Conservation (phyloP, 2,113 vertebrate genomes). For the Pseudorhombus dupliciocellatus region DNA sequence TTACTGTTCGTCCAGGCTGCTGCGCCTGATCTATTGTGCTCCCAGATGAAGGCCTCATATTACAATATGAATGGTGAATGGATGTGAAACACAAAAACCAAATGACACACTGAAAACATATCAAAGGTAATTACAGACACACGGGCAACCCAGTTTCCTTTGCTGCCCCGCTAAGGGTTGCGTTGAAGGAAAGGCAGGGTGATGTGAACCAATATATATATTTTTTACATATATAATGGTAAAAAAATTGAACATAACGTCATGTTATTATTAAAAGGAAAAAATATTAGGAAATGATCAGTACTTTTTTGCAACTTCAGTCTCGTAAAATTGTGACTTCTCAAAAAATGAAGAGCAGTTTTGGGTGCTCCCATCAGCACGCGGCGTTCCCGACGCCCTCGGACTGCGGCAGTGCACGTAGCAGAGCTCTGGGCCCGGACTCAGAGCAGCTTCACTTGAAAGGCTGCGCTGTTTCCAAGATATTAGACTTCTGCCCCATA, state of each 20-base stretch:
- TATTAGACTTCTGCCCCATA: slow-evolving; percentile 44
- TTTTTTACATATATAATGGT: no score
- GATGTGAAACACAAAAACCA: not conserved
- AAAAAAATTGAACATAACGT: no score
- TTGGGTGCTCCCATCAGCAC: slow-evolving; percentile 7
- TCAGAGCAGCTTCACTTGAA: slow-evolving; percentile 34
- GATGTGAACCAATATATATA: no score
- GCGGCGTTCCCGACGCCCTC: slow-evolving; percentile 27
- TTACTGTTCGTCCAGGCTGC: slow-evolving; percentile 29
- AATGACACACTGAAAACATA: not conserved
- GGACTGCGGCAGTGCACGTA: slow-evolving; percentile 23
- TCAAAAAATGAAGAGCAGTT: slow-evolving; percentile 12
- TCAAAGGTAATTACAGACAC: not conserved
- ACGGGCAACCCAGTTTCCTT: not conserved
- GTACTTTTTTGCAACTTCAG: no score
- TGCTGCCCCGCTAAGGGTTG: no score
- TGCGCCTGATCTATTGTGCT: slow-evolving; percentile 11
- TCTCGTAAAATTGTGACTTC: no score
- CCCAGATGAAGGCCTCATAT: not conserved
- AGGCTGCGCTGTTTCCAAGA: slow-evolving; percentile 50
- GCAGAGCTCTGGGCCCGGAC: slow-evolving; percentile 27
- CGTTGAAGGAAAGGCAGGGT: no score
- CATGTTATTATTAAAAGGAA: no score
- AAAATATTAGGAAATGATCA: no score
- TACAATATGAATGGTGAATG: not conserved